These are phyloP conservation scores for Panulirus ornatus DNA, from an alignment of 1,140 invertebrate species.

Conservation along the genomic window DNA sequence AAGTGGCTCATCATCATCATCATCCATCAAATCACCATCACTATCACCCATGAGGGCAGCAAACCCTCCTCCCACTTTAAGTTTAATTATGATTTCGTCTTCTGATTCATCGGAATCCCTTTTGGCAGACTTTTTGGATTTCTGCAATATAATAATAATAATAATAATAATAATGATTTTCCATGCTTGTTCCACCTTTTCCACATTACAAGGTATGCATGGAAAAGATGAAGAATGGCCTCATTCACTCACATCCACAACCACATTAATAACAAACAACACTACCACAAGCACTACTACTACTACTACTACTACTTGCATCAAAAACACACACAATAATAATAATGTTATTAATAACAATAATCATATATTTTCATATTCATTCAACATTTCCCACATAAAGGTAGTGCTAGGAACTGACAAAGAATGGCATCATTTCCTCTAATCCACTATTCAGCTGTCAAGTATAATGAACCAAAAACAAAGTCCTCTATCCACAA, in stretches of 20 bases:
- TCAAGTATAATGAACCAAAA: too few relatives aligned
- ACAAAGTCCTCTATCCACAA: too few relatives aligned
- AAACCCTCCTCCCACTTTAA: slow-evolving; percentile 53
- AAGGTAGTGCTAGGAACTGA: too few relatives aligned
- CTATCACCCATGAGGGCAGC: slow-evolving; percentile 53
- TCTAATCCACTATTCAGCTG: too few relatives aligned
- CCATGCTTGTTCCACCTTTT: background rate
- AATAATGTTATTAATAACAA: background rate
- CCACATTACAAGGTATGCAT: background rate
- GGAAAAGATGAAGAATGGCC: background rate
- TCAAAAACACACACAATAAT: background rate
- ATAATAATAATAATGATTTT: background rate
- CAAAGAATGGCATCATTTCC: too few relatives aligned
- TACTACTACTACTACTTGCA: background rate
- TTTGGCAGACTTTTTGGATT: slow-evolving; percentile 41
- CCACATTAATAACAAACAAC: too few relatives aligned
- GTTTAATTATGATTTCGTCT: slow-evolving; percentile 23
- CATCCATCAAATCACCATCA: slow-evolving; percentile 27
- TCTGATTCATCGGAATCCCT: slow-evolving; percentile 32
- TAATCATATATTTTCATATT: background rate
- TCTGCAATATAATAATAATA: slow-evolving; percentile 36
- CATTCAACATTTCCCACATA: too few relatives aligned
- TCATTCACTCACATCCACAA: too few relatives aligned
- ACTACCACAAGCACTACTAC: too few relatives aligned
- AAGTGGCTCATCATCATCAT: slow-evolving; percentile 23